phyloP scores from a whole-genome alignment of 2,888 invertebrate genomes.

The Platycnemis pennipes region DNA sequence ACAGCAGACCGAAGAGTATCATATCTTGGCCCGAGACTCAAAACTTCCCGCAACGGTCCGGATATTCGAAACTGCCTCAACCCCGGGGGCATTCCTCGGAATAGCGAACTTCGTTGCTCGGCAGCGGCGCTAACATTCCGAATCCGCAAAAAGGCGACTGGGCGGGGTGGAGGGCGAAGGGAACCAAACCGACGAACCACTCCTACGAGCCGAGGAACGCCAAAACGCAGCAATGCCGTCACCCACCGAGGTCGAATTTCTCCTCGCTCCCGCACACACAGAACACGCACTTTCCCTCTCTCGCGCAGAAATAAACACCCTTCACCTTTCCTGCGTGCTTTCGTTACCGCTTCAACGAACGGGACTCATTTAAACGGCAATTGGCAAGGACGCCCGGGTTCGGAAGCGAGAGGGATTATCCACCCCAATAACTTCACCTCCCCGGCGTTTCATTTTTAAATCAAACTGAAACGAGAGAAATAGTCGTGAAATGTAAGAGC shows the following conservation, averaged over 20 bases:
- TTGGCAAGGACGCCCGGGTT: background rate
- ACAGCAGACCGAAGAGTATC: no score
- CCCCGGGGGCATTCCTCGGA: no score
- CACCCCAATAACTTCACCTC: background rate
- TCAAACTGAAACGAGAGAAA: background rate
- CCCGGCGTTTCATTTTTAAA: background rate
- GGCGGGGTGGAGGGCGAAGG: no score
- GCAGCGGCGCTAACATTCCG: no score
- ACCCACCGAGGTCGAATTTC: background rate
- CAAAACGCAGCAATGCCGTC: background rate
- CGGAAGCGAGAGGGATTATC: background rate
- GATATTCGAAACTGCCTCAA: no score
- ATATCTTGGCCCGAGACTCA: no score
- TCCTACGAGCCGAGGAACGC: background rate
- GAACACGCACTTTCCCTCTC: background rate
- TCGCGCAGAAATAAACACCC: background rate
- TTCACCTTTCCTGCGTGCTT: background rate
- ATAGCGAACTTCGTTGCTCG: no score
- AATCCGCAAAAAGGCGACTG: no score
- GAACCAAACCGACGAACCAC: background rate
- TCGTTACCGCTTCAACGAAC: background rate
- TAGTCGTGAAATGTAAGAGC: no score
- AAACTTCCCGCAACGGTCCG: no score
- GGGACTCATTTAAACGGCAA: background rate
- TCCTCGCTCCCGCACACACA: background rate